A percentile compares a stretch with the other conserved stretches of the same genome.
Evolutionary conservation across 2,888 invertebrate species (phyloP).

Genomic region (Eurois occulta): DNA sequence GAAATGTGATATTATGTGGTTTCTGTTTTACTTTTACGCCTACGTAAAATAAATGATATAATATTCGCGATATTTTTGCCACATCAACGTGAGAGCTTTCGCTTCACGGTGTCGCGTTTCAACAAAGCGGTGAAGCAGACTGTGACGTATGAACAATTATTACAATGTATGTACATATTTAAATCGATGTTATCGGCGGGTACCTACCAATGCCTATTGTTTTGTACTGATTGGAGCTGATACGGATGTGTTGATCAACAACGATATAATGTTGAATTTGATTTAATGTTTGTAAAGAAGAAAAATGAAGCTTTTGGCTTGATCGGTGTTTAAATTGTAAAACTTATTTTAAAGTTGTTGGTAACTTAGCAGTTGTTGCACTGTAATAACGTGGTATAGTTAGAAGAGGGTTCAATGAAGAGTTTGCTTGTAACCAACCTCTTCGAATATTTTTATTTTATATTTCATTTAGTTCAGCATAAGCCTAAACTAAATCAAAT

Average conservation of each 20-base stretch:
- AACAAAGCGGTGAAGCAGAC: constrained; percentile 68
- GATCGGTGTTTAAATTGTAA: background rate
- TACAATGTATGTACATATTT: constrained; percentile 28
- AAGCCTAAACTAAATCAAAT: too few relatives aligned
- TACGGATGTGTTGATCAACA: background rate
- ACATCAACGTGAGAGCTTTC: constrained; percentile 57
- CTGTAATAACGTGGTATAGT: background rate
- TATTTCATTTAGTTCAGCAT: too few relatives aligned
- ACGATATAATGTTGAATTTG: background rate
- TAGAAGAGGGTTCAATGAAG: background rate
- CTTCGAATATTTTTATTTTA: background rate
- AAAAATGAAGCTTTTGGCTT: background rate
- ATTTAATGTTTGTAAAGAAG: background rate
- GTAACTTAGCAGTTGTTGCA: background rate
- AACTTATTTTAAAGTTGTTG: background rate
- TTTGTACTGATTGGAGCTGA: constrained; percentile 2
- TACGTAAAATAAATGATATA: constrained; percentile 15
- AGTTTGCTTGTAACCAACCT: background rate
- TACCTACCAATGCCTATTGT: constrained; percentile 23
- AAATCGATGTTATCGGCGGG: constrained; percentile 18
- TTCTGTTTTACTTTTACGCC: background rate
- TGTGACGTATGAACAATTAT: constrained; percentile 54
- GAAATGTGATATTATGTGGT: background rate
- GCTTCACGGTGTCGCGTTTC: constrained; percentile 62
- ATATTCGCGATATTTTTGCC: constrained; percentile 37